Conservation (phyloP, 2,888 invertebrate genomes). For the Shargacucullia verbasci region DNA sequence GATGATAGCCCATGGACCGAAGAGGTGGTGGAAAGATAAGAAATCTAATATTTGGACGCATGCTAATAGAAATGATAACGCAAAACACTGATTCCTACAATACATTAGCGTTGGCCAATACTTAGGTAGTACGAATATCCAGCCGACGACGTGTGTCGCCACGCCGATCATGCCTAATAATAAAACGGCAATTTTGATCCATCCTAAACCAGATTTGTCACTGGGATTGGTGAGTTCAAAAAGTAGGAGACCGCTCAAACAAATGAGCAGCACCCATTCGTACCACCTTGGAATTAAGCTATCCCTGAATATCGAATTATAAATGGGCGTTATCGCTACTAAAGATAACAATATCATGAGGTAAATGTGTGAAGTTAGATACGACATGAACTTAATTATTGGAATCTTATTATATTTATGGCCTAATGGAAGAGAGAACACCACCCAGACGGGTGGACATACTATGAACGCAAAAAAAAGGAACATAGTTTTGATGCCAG, state of each 20-base stretch:
- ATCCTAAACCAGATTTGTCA: constrained; percentile 98
- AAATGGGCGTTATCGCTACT: constrained; percentile 96
- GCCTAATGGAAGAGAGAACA: constrained; percentile 97
- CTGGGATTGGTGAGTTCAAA: constrained; percentile 99
- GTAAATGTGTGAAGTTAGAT: constrained; percentile 99
- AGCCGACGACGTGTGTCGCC: constrained; percentile 95
- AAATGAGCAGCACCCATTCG: constrained; percentile 98
- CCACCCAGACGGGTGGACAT: constrained; percentile 98
- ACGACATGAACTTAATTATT: constrained; percentile 99
- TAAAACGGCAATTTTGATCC: constrained; percentile 96
- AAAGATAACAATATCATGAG: constrained; percentile 97
- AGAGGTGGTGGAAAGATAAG: constrained; percentile 99
- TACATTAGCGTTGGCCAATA: constrained; percentile 97
- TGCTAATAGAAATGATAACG: constrained; percentile 97
- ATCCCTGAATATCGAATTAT: constrained; percentile 93
- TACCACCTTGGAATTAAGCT: constrained; percentile 97
- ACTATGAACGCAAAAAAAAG: constrained; percentile 97
- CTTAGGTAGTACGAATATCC: constrained; percentile 90
- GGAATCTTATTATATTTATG: constrained; percentile 99
- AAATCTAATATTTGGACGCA: constrained; percentile 99
- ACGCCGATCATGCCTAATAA: constrained; percentile 97
- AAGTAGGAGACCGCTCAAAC: constrained; percentile 97
- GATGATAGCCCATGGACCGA: constrained; percentile 99
- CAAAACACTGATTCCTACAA: constrained; percentile 98
- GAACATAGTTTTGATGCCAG: constrained; percentile 97